Percentiles rank a stretch among this genome's conserved stretches.
Evolutionary conservation across 2,888 invertebrate species (phyloP).

Genomic region (Synanthedon myopaeformis): DNA sequence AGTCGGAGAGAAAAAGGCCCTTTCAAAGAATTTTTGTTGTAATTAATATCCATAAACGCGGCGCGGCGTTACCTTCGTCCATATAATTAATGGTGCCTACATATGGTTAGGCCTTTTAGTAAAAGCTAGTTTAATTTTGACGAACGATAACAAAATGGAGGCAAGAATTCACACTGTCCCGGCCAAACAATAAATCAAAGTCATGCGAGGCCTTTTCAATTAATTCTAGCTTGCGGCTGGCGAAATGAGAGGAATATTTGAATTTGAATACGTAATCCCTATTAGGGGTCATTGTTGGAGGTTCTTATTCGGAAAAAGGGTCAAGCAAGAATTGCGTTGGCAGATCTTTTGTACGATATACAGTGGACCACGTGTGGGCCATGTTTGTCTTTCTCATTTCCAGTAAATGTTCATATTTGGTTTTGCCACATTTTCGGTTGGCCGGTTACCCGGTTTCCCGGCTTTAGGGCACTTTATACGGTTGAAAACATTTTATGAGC

Average conservation of each 20-base stretch:
- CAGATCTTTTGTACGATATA: conserved; percentile 38
- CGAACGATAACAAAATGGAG: not conserved
- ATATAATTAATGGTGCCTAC: conserved; percentile 3
- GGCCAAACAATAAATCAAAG: conserved; percentile 23
- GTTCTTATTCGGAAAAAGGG: conserved; percentile 21
- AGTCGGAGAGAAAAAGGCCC: not conserved
- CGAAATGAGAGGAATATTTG: conserved; percentile 21
- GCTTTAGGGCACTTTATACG: conserved; percentile 16
- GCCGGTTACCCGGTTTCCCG: conserved; percentile 13
- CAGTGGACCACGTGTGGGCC: conserved; percentile 12
- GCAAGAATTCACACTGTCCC: conserved; percentile 3
- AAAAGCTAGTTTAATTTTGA: not conserved
- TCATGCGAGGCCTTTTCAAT: conserved; percentile 31
- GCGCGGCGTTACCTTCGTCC: not conserved
- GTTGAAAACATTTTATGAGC: conserved; percentile 32
- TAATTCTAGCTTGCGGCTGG: conserved; percentile 26
- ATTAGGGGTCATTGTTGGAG: not conserved
- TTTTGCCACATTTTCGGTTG: conserved; percentile 35
- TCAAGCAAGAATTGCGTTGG: conserved; percentile 28
- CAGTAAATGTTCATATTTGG: conserved; percentile 52
- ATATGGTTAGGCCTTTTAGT: not conserved
- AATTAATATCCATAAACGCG: not conserved
- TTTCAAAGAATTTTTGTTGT: not conserved
- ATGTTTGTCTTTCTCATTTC: conserved; percentile 54
- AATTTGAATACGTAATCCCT: conserved; percentile 27